Conservation (phyloP, 2,888 invertebrate genomes). For the Xiphydria camelus region DNA sequence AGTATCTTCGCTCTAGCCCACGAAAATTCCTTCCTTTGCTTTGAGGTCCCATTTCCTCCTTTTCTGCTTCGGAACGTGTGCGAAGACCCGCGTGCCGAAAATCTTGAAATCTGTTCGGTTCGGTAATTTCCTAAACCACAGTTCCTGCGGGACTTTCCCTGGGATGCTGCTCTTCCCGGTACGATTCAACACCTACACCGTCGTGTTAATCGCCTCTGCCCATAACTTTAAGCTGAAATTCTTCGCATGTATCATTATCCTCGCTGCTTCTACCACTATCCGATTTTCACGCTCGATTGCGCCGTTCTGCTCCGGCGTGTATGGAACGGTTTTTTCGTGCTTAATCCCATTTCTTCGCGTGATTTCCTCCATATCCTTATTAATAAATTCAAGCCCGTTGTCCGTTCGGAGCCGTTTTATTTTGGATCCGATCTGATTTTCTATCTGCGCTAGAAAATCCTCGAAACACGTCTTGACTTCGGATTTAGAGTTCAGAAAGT, state of each 20-base stretch:
- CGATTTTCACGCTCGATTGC: slow-evolving; percentile 24
- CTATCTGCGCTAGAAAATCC: not conserved
- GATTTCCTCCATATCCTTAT: slow-evolving; percentile 4
- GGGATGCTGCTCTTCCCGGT: slow-evolving; percentile 12
- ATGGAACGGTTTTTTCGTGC: slow-evolving; percentile 13
- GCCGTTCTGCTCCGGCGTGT: slow-evolving; percentile 23
- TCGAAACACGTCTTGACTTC: not conserved
- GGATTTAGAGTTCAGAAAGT: not conserved
- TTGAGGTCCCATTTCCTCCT: slow-evolving; percentile 6
- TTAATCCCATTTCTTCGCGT: slow-evolving; percentile 3
- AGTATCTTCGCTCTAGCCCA: not conserved
- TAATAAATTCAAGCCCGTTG: slow-evolving; percentile 10
- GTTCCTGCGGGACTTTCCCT: slow-evolving; percentile 19
- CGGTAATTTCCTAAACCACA: slow-evolving; percentile 3
- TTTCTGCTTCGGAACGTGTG: slow-evolving; percentile 2
- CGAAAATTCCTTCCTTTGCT: not conserved
- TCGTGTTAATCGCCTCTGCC: slow-evolving; percentile 19
- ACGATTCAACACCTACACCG: slow-evolving; percentile 16
- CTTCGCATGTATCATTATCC: slow-evolving; percentile 18
- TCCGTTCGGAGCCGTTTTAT: slow-evolving; percentile 3
- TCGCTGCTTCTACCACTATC: slow-evolving; percentile 20
- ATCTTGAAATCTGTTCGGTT: too few species aligned
- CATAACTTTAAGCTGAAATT: slow-evolving; percentile 19
- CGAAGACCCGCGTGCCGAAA: too few species aligned
- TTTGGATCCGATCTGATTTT: not conserved